A percentile compares a stretch with the other conserved stretches of the same genome.
Evolutionary conservation across 2,113 vertebrate genomes (phyloP).

Genomic region (Poeciliopsis prolifica): DNA sequence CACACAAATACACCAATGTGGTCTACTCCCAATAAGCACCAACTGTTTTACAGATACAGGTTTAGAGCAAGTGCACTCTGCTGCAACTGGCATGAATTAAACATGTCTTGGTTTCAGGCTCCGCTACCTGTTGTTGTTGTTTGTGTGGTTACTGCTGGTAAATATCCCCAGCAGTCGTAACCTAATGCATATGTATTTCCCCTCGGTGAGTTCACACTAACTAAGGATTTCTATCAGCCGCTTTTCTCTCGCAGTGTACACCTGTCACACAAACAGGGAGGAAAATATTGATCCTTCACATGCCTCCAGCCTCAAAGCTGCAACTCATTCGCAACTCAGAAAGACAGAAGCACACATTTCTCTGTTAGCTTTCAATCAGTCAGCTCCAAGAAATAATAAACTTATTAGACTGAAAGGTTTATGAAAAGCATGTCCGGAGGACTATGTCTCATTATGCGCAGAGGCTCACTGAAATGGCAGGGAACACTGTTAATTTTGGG

Average conservation of each 20-base stretch:
- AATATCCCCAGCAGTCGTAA: conserved; percentile 63
- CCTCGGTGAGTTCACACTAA: conserved; percentile 60
- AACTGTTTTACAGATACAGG: conserved; percentile 53
- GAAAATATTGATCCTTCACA: conserved; percentile 69
- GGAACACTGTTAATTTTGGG: not conserved
- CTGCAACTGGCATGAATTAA: conserved; percentile 72
- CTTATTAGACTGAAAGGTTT: conserved; percentile 36
- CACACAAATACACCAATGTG: not conserved
- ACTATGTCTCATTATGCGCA: not conserved
- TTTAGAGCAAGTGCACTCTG: conserved; percentile 38
- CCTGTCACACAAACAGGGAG: conserved; percentile 63
- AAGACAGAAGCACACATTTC: conserved; percentile 23
- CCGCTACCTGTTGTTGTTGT: conserved; percentile 74
- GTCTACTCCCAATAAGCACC: conserved; percentile 50
- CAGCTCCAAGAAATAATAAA: conserved; percentile 67
- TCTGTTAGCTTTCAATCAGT: conserved; percentile 61
- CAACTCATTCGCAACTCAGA: conserved; percentile 36
- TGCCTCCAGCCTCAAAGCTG: conserved; percentile 31
- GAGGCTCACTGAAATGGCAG: not conserved
- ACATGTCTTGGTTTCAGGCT: conserved; percentile 67
- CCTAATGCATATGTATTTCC: conserved; percentile 72
- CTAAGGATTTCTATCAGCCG: conserved; percentile 57
- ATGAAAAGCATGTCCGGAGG: conserved; percentile 5
- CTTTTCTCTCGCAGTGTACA: conserved; percentile 57
- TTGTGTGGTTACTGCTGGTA: conserved; percentile 66